Evolutionary conservation across 2,797 vertebrate genomes (phyloP).

Genomic region (Sternotherus odoratus): DNA sequence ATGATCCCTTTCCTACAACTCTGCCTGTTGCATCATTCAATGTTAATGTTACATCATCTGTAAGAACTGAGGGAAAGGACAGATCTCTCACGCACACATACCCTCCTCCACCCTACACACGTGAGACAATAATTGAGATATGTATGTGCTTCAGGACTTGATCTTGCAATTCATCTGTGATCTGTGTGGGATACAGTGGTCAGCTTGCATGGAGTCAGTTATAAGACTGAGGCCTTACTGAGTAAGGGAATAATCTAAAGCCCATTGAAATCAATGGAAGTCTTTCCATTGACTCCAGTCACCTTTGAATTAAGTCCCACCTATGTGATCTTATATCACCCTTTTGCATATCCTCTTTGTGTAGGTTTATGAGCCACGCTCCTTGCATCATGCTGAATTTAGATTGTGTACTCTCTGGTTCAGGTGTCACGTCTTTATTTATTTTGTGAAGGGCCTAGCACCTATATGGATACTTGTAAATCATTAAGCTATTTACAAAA

Average conservation of each 20-base stretch:
- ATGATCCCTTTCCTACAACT: neutral
- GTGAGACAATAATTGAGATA: no score
- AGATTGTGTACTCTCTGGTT: neutral
- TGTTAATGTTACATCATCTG: no score
- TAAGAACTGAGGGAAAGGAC: neutral
- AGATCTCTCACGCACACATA: neutral
- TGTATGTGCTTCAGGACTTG: no score
- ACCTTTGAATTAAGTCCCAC: neutral
- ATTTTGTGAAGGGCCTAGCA: neutral
- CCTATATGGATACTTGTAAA: neutral
- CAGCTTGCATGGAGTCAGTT: neutral
- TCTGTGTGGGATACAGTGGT: neutral
- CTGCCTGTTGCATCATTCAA: neutral
- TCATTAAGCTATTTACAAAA: conserved; percentile 48
- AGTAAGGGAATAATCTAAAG: neutral
- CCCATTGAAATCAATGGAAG: neutral
- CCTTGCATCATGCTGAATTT: neutral
- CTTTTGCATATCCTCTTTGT: neutral
- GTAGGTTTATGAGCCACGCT: neutral
- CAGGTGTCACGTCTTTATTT: neutral
- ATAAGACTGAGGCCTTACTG: neutral
- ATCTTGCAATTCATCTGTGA: no score
- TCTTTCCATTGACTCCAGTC: neutral
- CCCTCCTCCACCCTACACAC: neutral
- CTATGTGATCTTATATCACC: neutral